A percentile compares a stretch with the other conserved stretches of the same genome.
These are phyloP conservation scores for Balaeniceps rex DNA, from an alignment of 2,113 vertebrate species.

Conservation along the genomic window DNA sequence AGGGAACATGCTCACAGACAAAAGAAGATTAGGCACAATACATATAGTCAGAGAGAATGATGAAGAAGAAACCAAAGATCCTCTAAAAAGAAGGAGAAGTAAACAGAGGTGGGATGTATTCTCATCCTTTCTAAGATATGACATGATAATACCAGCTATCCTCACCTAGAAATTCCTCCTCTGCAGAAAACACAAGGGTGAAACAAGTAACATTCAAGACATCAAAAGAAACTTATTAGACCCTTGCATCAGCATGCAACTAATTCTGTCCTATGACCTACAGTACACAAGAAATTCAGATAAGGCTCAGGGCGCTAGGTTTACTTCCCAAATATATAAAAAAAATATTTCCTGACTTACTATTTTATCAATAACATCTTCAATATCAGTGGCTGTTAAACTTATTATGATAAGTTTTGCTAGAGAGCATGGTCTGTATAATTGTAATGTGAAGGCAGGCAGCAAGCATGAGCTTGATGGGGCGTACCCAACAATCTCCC, in stretches of 20 bases:
- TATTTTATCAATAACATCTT: background rate
- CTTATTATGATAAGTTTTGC: background rate
- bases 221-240: background rate
- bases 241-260: background rate
- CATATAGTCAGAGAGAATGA: background rate
- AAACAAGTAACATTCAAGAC: background rate
- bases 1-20: rapidly evolving
- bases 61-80: background rate
- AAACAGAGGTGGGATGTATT: background rate
- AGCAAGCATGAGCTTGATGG: background rate
- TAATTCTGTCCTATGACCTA: background rate
- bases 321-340: background rate
- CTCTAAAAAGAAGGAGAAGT: background rate
- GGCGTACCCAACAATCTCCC: rapidly evolving
- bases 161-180: background rate
- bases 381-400: background rate
- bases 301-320: too few relatives aligned
- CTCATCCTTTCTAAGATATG: background rate
- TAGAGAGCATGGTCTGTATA: rapidly evolving
- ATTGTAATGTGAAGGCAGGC: background rate
- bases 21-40: background rate
- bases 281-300: background rate
- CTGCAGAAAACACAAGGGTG: background rate
- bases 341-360: background rate
- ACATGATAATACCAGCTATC: background rate